Percentiles rank a stretch among this genome's conserved stretches.
Conservation (phyloP, 2,113 vertebrate genomes). For the Panthera tigris region DNA sequence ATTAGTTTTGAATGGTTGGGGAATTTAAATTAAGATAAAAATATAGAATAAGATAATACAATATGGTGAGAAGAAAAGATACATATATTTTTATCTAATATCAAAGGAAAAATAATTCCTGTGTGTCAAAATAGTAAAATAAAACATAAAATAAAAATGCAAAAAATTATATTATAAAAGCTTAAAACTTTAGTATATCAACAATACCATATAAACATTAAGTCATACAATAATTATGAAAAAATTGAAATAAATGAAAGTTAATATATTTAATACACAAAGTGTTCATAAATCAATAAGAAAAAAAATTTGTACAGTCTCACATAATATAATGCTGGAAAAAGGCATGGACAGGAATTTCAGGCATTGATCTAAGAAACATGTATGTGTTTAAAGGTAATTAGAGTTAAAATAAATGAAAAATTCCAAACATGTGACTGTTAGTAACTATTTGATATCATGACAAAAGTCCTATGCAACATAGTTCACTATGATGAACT, state of each 20-base stretch:
- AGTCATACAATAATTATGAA: background rate
- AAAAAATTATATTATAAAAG: background rate
- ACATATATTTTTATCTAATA: background rate
- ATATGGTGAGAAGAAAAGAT: background rate
- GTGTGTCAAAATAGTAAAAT: background rate
- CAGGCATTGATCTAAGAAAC: background rate
- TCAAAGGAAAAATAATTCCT: background rate
- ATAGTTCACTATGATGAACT: background rate
- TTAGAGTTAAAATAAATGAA: background rate
- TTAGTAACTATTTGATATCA: background rate
- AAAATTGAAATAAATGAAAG: background rate
- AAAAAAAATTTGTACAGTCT: background rate
- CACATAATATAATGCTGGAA: background rate
- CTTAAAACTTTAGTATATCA: background rate
- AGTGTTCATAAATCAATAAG: background rate
- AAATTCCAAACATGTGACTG: background rate
- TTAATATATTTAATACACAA: background rate
- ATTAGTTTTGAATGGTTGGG: background rate
- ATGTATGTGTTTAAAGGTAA: background rate
- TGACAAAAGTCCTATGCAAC: background rate
- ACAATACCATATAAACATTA: background rate
- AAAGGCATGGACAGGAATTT: background rate
- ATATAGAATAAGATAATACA: background rate
- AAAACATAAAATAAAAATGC: background rate
- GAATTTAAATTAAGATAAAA: background rate